Evolutionary conservation across 2,888 invertebrate species (phyloP), one percentile per base, ranked within the genome.

Genomic region (Nesidiocoris tenuis): DNA sequence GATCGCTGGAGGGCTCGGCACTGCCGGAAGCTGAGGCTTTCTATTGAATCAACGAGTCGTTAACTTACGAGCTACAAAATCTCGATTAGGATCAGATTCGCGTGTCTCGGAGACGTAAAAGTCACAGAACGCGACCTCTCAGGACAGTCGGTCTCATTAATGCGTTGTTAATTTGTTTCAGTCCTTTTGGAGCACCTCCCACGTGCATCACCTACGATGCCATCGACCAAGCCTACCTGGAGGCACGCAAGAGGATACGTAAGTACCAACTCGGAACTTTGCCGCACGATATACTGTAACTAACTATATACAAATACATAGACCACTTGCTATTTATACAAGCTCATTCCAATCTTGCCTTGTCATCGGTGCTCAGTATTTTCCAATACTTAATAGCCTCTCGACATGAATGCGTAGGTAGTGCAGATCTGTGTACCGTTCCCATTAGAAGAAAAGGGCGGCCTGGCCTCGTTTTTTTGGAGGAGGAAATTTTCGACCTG

Each of bases 191-290:
- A 16, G 77, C 78, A 3, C 68, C 77, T 16, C 77, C 77, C 61
- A 78, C 79, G 9, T 95, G 95, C 84, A 94, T 95, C 83, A 94
- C 95, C 2, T 95, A 93, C 83, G 94, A 94, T 81, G 94, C 94
- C 68, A 88, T 95, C 78, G 94, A 95, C 85, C 91, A 92, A 81
- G 95, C 95, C 63, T 95, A 94, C 85, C 84, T 92, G 79, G 93
- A 94, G 82, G 94, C 94, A 66, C 88, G 94, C 82, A 93, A 94
- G 84, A 88, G 94, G 85, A 92, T 94, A 82, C 88, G 95, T 95
- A 87, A 92, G 93, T 91, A 63, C 61, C 18, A 25, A 25, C 39
- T 7, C 65, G 3, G 2, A 22, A 12, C 2, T 1, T n/a, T 23
- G 25, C 64, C 25, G 2, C 65, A 18, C 19, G 2, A 65, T n/a